These are phyloP conservation scores for Erpobdella octoculata DNA, from an alignment of 2,888 invertebrate genomes.

Conservation along the genomic window DNA sequence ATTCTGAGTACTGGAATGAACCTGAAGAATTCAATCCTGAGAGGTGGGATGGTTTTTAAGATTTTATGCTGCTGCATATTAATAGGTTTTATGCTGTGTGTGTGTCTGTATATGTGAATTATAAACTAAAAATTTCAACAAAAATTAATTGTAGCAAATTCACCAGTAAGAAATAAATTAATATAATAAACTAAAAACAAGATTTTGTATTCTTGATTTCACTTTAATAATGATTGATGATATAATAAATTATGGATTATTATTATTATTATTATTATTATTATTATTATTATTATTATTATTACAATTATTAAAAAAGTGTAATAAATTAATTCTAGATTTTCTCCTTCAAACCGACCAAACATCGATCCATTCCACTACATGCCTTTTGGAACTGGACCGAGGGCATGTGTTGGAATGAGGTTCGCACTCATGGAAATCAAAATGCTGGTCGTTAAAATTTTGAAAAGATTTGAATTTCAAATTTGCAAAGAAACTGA, in stretches of 20 bases:
- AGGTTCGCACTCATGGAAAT: conserved; percentile 33
- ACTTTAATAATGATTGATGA: no score
- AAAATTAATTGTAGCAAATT: background rate
- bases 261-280: no score
- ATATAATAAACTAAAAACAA: no score
- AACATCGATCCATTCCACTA: conserved; percentile 26
- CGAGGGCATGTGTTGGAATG: conserved; percentile 33
- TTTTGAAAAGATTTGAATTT: conserved; percentile 29
- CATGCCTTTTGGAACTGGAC: conserved; percentile 35
- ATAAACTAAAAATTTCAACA: background rate
- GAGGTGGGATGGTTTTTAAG: no score
- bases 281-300: no score
- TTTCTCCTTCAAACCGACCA: conserved; percentile 25
- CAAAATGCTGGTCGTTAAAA: conserved; percentile 31
- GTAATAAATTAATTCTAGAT: conserved; percentile 17
- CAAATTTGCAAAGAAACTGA: conserved; percentile 21
- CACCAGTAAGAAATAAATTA: background rate
- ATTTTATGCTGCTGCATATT: no score
- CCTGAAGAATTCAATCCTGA: conserved; percentile 35
- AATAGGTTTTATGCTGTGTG: no score
- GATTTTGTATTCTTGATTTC: background rate
- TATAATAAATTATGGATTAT: no score
- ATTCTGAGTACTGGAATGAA: conserved; percentile 33
- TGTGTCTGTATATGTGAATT: background rate
- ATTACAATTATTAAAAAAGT: background rate